Evolutionary conservation across 2,113 vertebrate genomes (phyloP).

Genomic region (Amphiprion ocellaris): DNA sequence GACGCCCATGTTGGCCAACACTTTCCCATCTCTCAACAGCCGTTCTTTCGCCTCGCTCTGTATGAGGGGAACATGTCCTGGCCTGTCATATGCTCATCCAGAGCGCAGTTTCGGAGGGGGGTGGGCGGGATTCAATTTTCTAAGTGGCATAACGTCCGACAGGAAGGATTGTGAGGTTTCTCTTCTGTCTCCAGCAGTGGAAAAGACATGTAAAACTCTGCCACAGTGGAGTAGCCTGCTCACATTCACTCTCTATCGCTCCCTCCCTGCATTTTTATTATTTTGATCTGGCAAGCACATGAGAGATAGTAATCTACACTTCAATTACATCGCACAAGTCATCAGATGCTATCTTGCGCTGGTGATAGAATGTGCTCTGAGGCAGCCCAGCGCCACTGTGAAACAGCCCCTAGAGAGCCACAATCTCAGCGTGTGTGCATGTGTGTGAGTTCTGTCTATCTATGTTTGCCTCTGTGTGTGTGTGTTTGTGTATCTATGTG

Average conservation of each 20-base stretch:
- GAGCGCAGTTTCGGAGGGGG: constrained; percentile 46
- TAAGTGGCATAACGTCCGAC: constrained; percentile 58
- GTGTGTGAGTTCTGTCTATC: constrained; percentile 59
- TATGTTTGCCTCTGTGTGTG: constrained; percentile 51
- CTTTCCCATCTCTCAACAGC: constrained; percentile 59
- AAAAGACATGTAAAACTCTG: constrained; percentile 46
- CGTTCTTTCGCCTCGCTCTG: constrained; percentile 49
- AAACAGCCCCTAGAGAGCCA: constrained; percentile 78
- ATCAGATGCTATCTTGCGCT: constrained; percentile 83
- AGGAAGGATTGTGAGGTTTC: constrained; percentile 61
- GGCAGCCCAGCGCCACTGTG: constrained; percentile 78
- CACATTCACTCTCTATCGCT: constrained; percentile 54
- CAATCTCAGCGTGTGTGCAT: constrained; percentile 58
- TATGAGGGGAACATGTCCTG: constrained; percentile 65
- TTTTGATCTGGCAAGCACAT: constrained; percentile 83
- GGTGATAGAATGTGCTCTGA: constrained; percentile 81
- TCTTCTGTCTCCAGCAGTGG: constrained; percentile 52
- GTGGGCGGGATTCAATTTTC: constrained; percentile 67
- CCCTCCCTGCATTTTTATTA: constrained; percentile 78
- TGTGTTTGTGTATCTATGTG: not conserved
- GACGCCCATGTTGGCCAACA: constrained; percentile 67
- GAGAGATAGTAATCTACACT: constrained; percentile 85
- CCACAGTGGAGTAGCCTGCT: constrained; percentile 61
- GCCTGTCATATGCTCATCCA: constrained; percentile 71
- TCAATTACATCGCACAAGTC: constrained; percentile 83